Evolutionary conservation across 2,888 invertebrate species (phyloP).

Genomic region (Tiliacea citrago): DNA sequence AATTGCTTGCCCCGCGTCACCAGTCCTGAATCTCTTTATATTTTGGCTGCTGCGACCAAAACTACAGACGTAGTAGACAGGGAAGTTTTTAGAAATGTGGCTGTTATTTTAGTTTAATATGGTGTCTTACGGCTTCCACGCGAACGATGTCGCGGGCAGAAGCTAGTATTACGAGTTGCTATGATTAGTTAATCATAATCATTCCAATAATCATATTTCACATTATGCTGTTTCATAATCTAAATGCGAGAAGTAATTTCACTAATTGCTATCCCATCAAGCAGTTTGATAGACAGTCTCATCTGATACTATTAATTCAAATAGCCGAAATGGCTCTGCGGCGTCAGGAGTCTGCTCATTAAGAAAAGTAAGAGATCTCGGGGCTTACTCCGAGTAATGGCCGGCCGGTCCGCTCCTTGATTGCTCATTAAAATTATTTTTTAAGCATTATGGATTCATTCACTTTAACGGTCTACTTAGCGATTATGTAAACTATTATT

Average conservation of each 20-base stretch:
- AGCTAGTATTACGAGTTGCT: neutral
- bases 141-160: too few species aligned
- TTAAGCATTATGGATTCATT: constrained; percentile 26
- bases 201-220: constrained; percentile 6
- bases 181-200: neutral
- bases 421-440: constrained; percentile 61
- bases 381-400: constrained; percentile 49
- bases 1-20: too few species aligned
- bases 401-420: constrained; percentile 31
- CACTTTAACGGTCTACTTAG: constrained; percentile 14
- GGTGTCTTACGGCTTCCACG: too few species aligned
- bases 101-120: too few species aligned
- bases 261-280: constrained; percentile 28
- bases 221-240: neutral
- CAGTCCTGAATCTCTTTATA: too few species aligned
- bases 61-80: too few species aligned
- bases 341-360: constrained; percentile 57
- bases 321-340: constrained; percentile 20
- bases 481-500: neutral
- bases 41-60: too few species aligned
- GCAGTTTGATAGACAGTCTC: constrained; percentile 33
- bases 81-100: too few species aligned
- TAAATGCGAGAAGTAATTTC: constrained; percentile 28
- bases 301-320: constrained; percentile 45
- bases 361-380: constrained; percentile 54